Evolutionary conservation across 2,113 vertebrate genomes (phyloP), one percentile per base, ranked within the genome.

Genomic region (Anser cygnoides): DNA sequence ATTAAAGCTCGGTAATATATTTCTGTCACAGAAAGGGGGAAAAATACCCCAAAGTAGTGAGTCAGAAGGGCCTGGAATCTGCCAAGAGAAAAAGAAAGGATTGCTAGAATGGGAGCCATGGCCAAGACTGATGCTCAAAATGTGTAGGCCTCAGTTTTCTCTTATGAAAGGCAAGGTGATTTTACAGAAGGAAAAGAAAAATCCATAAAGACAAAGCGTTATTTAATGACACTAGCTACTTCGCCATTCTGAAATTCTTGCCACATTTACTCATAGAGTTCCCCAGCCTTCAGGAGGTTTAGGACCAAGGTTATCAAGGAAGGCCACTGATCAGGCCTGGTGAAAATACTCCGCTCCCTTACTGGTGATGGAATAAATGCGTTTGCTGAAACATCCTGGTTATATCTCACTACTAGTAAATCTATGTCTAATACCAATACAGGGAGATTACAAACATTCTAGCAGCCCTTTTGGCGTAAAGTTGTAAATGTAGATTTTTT

Each of bases 401-500:
- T 91, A 33, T 35, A 84, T 90, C 41, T 87, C 55, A 62, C 33
- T 59, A 11, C 77, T 61, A 73, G 44, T 93, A 89, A 86, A 89
- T 76, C 41, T 62, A 39, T 16, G 71, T 35, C 77, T 71, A 70
- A 19, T 44, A 67, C 44, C 68, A 65, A 16, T 29, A n/a, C 11
- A 84, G 92, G 62, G 87, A 77, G 63, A 55, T 83, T 80, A 59
- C 63, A 93, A 78, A 77, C 35, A 89, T 82, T 67, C 62, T 71
- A 80, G 81, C 44, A 94, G 70, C 67, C 44, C 67, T 90, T 85
- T 70, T 43, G 49, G 86, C 0, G 0, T 65, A 79, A 76, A 4
- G 29, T 26, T 96, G 73, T 92, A 95, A 96, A 92, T 62, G 77
- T 29, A 89, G 95, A 66, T 86, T 92, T 92, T 35, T 35, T 46